Base-by-base conservation (phyloP, 2,113 vertebrate species). In the Brachypteracias leptosomus region DNA sequence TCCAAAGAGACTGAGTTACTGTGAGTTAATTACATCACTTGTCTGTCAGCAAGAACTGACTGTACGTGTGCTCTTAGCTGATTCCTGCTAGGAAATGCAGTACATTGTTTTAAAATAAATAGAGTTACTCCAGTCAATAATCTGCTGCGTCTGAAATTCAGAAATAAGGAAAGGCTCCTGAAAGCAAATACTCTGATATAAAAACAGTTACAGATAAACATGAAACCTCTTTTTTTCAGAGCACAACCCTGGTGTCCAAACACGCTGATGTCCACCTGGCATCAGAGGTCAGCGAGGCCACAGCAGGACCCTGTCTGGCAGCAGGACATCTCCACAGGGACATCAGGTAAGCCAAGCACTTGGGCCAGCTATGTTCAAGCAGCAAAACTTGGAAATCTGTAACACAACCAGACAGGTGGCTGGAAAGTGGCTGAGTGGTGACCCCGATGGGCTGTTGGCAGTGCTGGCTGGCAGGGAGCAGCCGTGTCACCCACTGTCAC, bases 1-100 rank as follows among this genome's bases (percentile, higher is more conserved):
- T 84, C 46, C 85, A 86, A 88, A 61, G 83, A 86, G 76, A 38
- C 73, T 28, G 89, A 96, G 42, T 61, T 86, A 25, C 68, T 88
- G 90, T 90, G 79, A 95, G 86, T 92, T 86, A 86, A 78, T 88
- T 84, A 63, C 3, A 1, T 93, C 83, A 92, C 65, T 68, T 71
- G 47, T 24, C 86, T 77, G 35, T 93, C 94, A 93, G 67, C 68
- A 77, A 16, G 76, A 47, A 24, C 72, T 42, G 72, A 16, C 25
- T 16, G 79, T 22, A 35, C 7, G 2, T 28, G 81, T 21, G 71
- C 59, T 54, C 42, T 42, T 54, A 42, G 72, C 63, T 66, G 83
- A 3, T 16, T 94, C 29, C 75, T 88, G 79, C 59, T 54, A 22
- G 51, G 40, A 66, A 70, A 65, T 52, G 28, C 22, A 82, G 55